Conservation (phyloP, 2,113 vertebrate species). For the Chionomys nivalis region DNA sequence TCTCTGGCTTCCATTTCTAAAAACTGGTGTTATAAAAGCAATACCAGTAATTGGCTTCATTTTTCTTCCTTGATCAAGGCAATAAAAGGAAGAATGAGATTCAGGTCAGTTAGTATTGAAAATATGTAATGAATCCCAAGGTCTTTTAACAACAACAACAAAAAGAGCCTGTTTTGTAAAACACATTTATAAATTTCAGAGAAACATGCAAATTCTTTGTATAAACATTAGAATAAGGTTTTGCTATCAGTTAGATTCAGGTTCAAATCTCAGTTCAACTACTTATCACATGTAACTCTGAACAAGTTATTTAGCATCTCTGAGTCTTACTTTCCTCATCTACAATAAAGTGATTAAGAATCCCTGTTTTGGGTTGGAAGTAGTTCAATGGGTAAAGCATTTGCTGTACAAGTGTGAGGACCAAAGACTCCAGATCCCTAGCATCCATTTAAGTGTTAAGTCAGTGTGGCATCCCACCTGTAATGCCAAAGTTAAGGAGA, state of each 20-base stretch:
- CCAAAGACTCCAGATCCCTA: not conserved
- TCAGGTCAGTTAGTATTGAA: slow-evolving; percentile 1
- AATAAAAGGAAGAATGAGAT: not conserved
- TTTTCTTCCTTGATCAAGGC: not conserved
- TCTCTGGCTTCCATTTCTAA: not conserved
- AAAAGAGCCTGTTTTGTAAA: slow-evolving; percentile 35
- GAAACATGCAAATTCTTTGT: slow-evolving; percentile 30
- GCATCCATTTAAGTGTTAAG: not conserved
- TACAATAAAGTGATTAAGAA: slow-evolving; percentile 26
- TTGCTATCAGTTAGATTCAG: not conserved
- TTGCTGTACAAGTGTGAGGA: not conserved
- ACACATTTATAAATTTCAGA: slow-evolving; percentile 40
- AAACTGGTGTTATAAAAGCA: not conserved
- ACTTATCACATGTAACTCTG: not conserved
- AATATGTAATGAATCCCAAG: not conserved
- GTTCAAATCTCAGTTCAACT: slow-evolving; percentile 20
- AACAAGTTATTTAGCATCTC: slow-evolving; percentile 24
- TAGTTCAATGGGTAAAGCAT: not conserved
- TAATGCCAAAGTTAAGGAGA: not conserved
- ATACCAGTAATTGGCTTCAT: not conserved
- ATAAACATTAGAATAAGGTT: slow-evolving; percentile 33
- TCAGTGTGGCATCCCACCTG: no score
- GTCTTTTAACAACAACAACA: slow-evolving; percentile 20
- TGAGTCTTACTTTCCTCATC: slow-evolving; percentile 12
- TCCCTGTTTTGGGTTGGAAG: not conserved